These are phyloP conservation scores for Napeogenes sylphis DNA, from an alignment of 2,888 invertebrate species.

Conservation along the genomic window DNA sequence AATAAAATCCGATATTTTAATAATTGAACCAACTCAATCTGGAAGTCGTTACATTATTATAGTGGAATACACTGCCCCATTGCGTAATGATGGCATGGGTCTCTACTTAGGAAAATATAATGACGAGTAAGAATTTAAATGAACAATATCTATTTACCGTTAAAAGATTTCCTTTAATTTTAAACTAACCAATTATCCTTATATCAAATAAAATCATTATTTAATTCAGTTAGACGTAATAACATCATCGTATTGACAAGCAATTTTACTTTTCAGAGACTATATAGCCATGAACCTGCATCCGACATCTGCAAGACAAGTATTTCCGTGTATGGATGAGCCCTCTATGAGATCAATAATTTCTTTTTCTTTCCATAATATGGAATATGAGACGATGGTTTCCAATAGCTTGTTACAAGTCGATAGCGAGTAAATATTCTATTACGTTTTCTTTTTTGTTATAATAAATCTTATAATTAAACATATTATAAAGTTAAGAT, in stretches of 20 bases:
- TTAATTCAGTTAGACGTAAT: too few relatives aligned
- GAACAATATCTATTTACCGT: too few relatives aligned
- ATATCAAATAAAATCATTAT: too few relatives aligned
- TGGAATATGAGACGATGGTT: constrained; percentile 45
- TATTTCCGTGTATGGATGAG: constrained; percentile 86
- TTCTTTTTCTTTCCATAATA: constrained; percentile 55
- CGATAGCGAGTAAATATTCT: constrained; percentile 46
- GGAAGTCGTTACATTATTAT: constrained; percentile 42
- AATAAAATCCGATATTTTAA: constrained; percentile 37
- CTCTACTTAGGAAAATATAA: constrained; percentile 28
- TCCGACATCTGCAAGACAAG: constrained; percentile 78
- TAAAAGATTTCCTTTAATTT: too few relatives aligned
- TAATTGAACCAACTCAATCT: constrained; percentile 36
- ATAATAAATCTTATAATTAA: too few relatives aligned
- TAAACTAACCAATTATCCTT: too few relatives aligned
- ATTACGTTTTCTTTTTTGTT: not conserved
- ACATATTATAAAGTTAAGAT: too few relatives aligned
- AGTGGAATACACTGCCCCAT: constrained; percentile 47
- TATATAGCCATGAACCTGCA: constrained; percentile 80
- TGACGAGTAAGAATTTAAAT: constrained; percentile 22
- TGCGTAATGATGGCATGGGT: constrained; percentile 42
- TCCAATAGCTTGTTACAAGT: constrained; percentile 50
- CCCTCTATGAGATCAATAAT: constrained; percentile 62
- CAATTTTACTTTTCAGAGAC: constrained; percentile 46
- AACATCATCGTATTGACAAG: too few relatives aligned